These are phyloP conservation scores for Eupithecia vulgata DNA, from an alignment of 2,888 invertebrate genomes.

Conservation along the genomic window DNA sequence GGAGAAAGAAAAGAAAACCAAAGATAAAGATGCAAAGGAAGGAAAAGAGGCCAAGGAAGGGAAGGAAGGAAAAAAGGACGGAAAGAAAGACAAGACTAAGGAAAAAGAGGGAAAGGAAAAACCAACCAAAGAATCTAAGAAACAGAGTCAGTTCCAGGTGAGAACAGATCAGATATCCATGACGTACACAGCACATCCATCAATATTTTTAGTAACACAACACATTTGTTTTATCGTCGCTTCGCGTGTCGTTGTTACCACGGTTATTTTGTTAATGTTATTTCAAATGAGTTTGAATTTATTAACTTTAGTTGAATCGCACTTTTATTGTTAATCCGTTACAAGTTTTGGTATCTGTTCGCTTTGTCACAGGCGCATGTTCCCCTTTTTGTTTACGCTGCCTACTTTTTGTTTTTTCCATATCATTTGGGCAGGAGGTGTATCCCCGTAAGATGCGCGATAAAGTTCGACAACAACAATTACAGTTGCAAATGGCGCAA, in stretches of 20 bases:
- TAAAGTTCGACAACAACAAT: constrained; percentile 88
- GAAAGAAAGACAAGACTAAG: constrained; percentile 85
- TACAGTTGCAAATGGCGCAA: constrained; percentile 85
- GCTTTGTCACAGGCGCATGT: constrained; percentile 78
- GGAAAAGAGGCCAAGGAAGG: constrained; percentile 77
- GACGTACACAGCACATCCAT: constrained; percentile 77
- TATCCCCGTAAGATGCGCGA: constrained; percentile 93
- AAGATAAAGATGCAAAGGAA: constrained; percentile 85
- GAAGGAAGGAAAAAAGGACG: constrained; percentile 82
- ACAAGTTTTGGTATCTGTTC: constrained; percentile 47
- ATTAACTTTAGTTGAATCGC: constrained; percentile 57
- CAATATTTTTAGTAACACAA: constrained; percentile 64
- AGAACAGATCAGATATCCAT: constrained; percentile 48
- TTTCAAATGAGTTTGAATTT: constrained; percentile 59
- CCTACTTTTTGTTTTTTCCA: constrained; percentile 84
- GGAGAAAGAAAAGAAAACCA: constrained; percentile 86
- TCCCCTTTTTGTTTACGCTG: constrained; percentile 82
- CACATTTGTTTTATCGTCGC: constrained; percentile 58
- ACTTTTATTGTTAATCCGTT: constrained; percentile 57
- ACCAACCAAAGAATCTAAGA: constrained; percentile 84
- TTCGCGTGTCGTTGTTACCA: constrained; percentile 76
- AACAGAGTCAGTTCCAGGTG: constrained; percentile 88
- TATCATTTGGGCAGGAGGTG: constrained; percentile 88
- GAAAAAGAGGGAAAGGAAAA: constrained; percentile 85
- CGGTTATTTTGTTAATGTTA: constrained; percentile 52